These are phyloP conservation scores for Ecdyonurus torrentis DNA, from an alignment of 2,888 invertebrate species.

Conservation along the genomic window DNA sequence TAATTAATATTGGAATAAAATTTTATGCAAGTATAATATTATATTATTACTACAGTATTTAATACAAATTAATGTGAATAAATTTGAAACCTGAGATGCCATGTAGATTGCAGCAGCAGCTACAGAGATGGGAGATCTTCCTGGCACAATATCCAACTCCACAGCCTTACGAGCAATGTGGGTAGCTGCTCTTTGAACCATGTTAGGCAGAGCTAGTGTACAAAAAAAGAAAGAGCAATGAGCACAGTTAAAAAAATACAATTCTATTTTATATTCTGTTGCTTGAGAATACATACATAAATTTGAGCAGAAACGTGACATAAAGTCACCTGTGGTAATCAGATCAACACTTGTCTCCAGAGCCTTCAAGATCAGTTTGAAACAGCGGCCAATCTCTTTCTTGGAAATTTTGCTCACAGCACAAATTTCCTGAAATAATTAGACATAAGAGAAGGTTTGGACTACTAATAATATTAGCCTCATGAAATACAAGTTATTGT, in stretches of 20 bases:
- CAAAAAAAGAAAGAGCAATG: neutral
- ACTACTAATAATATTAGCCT: neutral
- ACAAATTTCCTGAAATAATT: constrained; percentile 81
- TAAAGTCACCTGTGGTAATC: constrained; percentile 97
- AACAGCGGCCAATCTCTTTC: constrained; percentile 97
- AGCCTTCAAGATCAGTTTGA: constrained; percentile 90
- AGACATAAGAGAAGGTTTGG: constrained; percentile 12
- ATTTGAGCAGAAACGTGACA: constrained; percentile 97
- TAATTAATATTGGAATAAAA: too few relatives aligned
- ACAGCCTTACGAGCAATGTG: constrained; percentile 94
- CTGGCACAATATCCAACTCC: constrained; percentile 92
- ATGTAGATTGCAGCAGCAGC: constrained; percentile 99
- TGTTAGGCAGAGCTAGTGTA: constrained; percentile 49
- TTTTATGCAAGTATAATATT: too few relatives aligned
- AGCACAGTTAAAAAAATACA: too few relatives aligned
- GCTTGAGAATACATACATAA: constrained; percentile 31
- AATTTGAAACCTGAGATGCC: constrained; percentile 95
- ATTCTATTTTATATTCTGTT: too few relatives aligned
- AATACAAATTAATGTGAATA: too few relatives aligned
- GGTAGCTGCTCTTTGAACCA: constrained; percentile 85
- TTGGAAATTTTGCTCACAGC: constrained; percentile 98
- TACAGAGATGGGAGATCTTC: constrained; percentile 94
- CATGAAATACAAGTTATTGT: neutral
- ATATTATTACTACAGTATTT: too few relatives aligned
- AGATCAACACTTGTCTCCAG: constrained; percentile 93